Percentiles rank a stretch among this genome's conserved stretches.
Conservation (phyloP, 2,888 invertebrate genomes). For the Melinopterus prodromus region DNA sequence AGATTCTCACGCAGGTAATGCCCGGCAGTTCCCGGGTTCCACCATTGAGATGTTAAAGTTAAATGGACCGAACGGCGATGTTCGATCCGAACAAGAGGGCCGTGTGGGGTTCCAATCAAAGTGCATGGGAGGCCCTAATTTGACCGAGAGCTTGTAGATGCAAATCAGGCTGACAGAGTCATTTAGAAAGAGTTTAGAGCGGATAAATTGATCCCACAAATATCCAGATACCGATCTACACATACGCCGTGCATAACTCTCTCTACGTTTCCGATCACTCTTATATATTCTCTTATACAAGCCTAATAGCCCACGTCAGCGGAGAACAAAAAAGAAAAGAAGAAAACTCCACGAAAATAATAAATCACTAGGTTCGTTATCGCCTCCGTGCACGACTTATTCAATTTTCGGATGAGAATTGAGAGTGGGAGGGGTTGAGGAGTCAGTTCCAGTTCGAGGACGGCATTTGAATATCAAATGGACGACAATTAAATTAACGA, state of each 20-base stretch:
- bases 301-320: neutral
- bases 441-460: neutral
- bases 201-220: conserved; percentile 34
- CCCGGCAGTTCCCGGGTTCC: neutral
- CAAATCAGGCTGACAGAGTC: conserved; percentile 45
- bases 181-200: conserved; percentile 39
- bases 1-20: neutral
- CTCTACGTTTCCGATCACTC: conserved; percentile 16
- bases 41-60: conserved; percentile 4
- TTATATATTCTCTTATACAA: neutral
- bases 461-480: conserved; percentile 39
- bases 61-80: neutral
- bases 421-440: neutral
- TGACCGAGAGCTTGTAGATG: conserved; percentile 41
- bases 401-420: neutral
- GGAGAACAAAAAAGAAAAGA: neutral
- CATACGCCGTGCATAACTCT: conserved; percentile 6
- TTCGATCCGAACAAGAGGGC: neutral
- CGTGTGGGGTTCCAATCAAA: conserved; percentile 4
- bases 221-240: conserved; percentile 21
- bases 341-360: neutral
- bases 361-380: neutral
- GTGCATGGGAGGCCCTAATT: conserved; percentile 29
- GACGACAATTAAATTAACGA: conserved; percentile 45
- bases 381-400: neutral